A percentile compares a stretch with the other conserved stretches of the same genome.
phyloP scores from a whole-genome alignment of 2,888 invertebrate genomes.

The Ophion slaviceki region DNA sequence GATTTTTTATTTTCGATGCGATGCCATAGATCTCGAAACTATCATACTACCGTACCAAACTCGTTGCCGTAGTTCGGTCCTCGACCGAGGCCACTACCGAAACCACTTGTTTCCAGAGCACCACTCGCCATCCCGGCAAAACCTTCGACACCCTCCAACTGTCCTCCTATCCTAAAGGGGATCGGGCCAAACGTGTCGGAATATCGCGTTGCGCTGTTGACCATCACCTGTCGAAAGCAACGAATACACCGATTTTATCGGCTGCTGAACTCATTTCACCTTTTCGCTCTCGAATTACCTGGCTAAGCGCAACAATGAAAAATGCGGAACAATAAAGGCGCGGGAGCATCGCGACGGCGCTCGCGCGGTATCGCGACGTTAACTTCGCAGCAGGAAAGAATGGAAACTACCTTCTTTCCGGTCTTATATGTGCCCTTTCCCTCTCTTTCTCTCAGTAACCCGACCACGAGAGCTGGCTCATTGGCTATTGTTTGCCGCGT shows the following conservation, averaged over 20 bases:
- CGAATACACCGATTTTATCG: background rate
- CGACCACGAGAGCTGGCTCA: too few species aligned
- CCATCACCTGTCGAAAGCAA: conserved; percentile 31
- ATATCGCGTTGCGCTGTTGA: conserved; percentile 44
- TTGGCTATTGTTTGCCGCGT: background rate
- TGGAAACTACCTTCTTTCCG: background rate
- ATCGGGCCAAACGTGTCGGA: background rate
- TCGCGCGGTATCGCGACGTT: too few species aligned
- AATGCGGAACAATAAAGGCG: background rate
- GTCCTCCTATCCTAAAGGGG: too few species aligned
- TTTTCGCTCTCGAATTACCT: conserved; percentile 40
- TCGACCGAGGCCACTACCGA: conserved; percentile 8
- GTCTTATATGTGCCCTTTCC: too few species aligned
- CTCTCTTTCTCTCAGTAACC: too few species aligned
- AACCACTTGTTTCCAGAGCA: background rate
- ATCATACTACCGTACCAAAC: background rate
- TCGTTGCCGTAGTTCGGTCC: conserved; percentile 11
- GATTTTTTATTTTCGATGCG: too few species aligned
- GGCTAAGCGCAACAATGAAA: conserved; percentile 33
- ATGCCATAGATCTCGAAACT: too few species aligned
- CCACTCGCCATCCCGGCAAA: background rate
- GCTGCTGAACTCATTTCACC: too few species aligned
- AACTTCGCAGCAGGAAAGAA: background rate
- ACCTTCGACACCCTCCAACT: background rate
- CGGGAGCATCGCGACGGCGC: conserved; percentile 37